Conservation (phyloP, 2,888 invertebrate genomes). For the Drosophila maculinotata region DNA sequence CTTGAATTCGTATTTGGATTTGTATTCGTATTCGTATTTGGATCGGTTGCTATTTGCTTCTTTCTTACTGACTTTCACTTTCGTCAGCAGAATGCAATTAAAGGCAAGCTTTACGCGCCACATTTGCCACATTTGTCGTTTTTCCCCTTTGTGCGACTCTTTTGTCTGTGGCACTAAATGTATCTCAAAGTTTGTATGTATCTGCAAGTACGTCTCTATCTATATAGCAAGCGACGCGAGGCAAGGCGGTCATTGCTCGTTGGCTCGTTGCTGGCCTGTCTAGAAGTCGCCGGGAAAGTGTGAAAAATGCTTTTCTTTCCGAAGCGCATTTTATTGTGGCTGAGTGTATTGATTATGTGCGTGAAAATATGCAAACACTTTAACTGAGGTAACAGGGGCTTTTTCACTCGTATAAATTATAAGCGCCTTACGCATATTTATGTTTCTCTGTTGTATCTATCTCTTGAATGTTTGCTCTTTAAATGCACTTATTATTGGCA, state of each 20-base stretch:
- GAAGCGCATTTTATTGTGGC: conserved; percentile 23
- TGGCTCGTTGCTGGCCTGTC: conserved; percentile 26
- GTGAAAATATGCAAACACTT: conserved; percentile 49
- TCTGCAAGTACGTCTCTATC: conserved; percentile 16
- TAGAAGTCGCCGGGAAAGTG: conserved; percentile 63
- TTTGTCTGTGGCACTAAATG: conserved; percentile 53
- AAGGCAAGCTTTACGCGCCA: conserved; percentile 58
- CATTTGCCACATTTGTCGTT: conserved; percentile 38
- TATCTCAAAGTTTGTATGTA: conserved; percentile 38
- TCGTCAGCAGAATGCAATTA: conserved; percentile 71
- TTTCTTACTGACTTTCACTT: conserved; percentile 63
- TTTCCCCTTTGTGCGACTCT: conserved; percentile 42
- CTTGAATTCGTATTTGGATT: conserved; percentile 14
- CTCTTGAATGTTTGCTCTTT: conserved; percentile 1
- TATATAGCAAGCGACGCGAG: conserved; percentile 19
- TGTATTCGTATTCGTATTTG: conserved; percentile 5
- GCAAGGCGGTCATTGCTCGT: conserved; percentile 48
- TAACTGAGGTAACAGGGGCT: conserved; percentile 36
- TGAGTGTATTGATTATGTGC: conserved; percentile 38
- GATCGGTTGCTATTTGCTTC: conserved; percentile 17
- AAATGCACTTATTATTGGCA: not conserved
- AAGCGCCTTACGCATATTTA: conserved; percentile 30
- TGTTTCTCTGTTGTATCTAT: not conserved
- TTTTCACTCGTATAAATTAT: conserved; percentile 40
- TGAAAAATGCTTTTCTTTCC: conserved; percentile 52